phyloP scores from a whole-genome alignment of 2,797 vertebrate species.

The Lagothrix lagotricha region DNA sequence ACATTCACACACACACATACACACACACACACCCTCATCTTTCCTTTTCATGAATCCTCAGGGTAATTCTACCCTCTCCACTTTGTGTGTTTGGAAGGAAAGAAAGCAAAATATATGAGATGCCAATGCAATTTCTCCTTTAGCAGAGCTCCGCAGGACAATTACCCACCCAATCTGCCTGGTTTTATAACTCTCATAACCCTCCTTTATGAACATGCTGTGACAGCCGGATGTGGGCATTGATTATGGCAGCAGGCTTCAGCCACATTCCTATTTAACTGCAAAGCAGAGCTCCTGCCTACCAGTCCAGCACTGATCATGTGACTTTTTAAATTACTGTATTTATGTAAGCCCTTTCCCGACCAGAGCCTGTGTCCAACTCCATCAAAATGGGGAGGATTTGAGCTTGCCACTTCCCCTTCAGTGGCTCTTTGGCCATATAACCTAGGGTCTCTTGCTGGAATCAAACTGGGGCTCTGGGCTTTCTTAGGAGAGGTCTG shows the following conservation, averaged over 20 bases:
- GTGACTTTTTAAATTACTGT: slow-evolving; percentile 63
- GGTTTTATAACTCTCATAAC: slow-evolving; percentile 67
- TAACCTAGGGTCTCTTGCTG: background rate
- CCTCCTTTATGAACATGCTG: slow-evolving; percentile 61
- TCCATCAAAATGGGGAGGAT: slow-evolving; percentile 1
- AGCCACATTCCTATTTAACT: slow-evolving; percentile 61
- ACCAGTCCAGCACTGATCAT: slow-evolving; percentile 31
- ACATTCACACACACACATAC: background rate
- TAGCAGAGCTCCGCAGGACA: slow-evolving; percentile 53
- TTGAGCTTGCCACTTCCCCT: background rate
- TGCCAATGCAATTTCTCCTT: slow-evolving; percentile 58
- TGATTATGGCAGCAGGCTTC: slow-evolving; percentile 60
- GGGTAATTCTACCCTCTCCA: slow-evolving; percentile 41
- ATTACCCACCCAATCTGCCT: slow-evolving; percentile 59
- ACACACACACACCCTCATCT: background rate
- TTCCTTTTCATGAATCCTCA: slow-evolving; percentile 51
- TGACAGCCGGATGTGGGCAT: slow-evolving; percentile 47
- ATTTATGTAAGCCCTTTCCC: slow-evolving; percentile 63
- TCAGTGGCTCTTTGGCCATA: background rate
- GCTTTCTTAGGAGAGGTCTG: slow-evolving; percentile 38
- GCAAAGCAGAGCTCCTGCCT: slow-evolving; percentile 49
- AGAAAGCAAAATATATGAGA: slow-evolving; percentile 50
- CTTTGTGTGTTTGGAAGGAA: slow-evolving; percentile 49
- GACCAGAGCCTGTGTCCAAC: slow-evolving; percentile 17
- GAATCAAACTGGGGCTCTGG: background rate